These are phyloP conservation scores for Trissolcus basalis DNA, from an alignment of 1,140 invertebrate genomes.

Conservation along the genomic window DNA sequence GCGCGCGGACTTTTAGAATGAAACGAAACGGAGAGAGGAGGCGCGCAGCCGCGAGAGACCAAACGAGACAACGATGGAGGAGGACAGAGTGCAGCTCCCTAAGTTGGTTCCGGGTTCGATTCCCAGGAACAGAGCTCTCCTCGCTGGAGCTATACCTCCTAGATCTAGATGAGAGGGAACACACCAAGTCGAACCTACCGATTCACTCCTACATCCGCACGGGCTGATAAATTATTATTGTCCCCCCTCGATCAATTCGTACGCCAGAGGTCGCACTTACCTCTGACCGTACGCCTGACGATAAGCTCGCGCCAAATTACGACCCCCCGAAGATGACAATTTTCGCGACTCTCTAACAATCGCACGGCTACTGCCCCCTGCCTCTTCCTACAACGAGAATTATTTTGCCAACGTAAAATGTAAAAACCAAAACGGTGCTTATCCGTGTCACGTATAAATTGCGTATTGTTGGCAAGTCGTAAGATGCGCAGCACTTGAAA, in stretches of 20 bases:
- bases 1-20: conserved; percentile 52
- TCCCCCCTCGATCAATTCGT: conserved; percentile 63
- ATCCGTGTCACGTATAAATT: too few relatives aligned
- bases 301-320: too few relatives aligned
- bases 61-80: conserved; percentile 23
- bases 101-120: conserved; percentile 69
- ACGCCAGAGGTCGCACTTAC: conserved; percentile 39
- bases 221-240: conserved; percentile 70
- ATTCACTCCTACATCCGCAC: conserved; percentile 43
- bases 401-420: too few relatives aligned
- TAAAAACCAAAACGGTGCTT: too few relatives aligned
- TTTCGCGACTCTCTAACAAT: too few relatives aligned
- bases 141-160: conserved; percentile 33
- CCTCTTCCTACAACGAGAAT: too few relatives aligned
- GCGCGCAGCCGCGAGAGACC: conserved; percentile 8
- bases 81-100: conserved; percentile 33
- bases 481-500: too few relatives aligned
- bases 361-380: too few relatives aligned
- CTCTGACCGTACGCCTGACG: too few relatives aligned
- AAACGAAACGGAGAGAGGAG: conserved; percentile 38
- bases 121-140: conserved; percentile 65
- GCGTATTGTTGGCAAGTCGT: too few relatives aligned
- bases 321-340: too few relatives aligned
- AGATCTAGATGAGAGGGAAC: conserved; percentile 68
- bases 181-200: conserved; percentile 51